Evolutionary conservation across 2,113 vertebrate genomes (phyloP).

Genomic region (Gallinago undulata): DNA sequence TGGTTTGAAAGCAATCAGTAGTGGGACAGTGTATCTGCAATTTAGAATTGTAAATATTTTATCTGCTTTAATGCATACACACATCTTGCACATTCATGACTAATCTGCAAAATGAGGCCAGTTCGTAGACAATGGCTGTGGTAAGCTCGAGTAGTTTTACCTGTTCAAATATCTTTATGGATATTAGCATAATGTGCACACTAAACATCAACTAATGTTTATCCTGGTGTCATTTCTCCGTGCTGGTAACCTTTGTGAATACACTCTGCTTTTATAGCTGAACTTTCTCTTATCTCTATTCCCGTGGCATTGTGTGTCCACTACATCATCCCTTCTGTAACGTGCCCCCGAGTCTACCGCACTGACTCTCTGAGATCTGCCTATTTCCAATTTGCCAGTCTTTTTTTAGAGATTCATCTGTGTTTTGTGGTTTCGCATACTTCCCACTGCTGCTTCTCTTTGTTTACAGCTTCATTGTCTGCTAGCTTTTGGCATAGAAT

Average conservation of each 20-base stretch:
- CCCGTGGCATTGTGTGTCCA: neutral
- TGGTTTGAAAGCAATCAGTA: conserved; percentile 5
- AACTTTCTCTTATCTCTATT: neutral
- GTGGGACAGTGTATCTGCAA: conserved; percentile 6
- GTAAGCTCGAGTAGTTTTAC: neutral
- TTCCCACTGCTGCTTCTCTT: neutral
- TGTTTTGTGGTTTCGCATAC: neutral
- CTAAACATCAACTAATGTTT: neutral
- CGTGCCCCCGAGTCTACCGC: neutral
- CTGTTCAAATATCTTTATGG: conserved; percentile 18
- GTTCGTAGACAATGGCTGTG: neutral
- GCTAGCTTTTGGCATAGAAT: neutral
- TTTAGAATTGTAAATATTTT: conserved; percentile 63
- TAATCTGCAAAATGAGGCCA: neutral
- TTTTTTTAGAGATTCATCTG: neutral
- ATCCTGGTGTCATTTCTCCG: neutral
- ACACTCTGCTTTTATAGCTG: neutral
- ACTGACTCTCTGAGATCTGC: neutral
- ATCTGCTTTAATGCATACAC: conserved; percentile 41
- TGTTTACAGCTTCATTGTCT: neutral
- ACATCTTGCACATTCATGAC: neutral
- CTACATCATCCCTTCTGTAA: neutral
- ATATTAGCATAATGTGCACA: neutral
- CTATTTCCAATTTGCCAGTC: neutral
- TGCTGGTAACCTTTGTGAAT: neutral